These are phyloP conservation scores for Drosophila mojavensis DNA, from an alignment of 1,140 invertebrate genomes.

Conservation along the genomic window DNA sequence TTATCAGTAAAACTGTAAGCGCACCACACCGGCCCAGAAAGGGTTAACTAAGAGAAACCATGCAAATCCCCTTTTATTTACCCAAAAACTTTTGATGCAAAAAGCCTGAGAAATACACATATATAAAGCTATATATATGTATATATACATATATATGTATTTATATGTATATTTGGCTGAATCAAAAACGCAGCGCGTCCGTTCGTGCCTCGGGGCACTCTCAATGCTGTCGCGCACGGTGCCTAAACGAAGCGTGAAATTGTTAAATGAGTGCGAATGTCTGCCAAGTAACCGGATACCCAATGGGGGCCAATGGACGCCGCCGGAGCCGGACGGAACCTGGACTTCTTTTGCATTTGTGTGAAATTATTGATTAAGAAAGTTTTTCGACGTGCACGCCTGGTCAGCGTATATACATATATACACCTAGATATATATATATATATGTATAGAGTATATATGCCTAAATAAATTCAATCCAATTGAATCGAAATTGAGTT, in stretches of 20 bases:
- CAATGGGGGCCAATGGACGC: neutral
- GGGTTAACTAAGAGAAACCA: slow-evolving; percentile 72
- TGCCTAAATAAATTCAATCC: slow-evolving; percentile 49
- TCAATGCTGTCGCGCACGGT: slow-evolving; percentile 57
- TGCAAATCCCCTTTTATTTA: slow-evolving; percentile 70
- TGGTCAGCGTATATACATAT: slow-evolving; percentile 1
- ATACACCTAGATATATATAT: neutral
- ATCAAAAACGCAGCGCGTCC: slow-evolving; percentile 43
- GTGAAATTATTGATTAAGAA: slow-evolving; percentile 78
- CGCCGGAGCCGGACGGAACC: neutral
- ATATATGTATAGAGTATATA: slow-evolving; percentile 6
- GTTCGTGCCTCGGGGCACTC: slow-evolving; percentile 9
- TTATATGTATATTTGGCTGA: slow-evolving; percentile 17
- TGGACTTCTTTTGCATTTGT: slow-evolving; percentile 32
- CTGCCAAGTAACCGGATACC: slow-evolving; percentile 16
- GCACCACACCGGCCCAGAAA: slow-evolving; percentile 48
- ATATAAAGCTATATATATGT: slow-evolving; percentile 8
- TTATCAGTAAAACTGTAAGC: slow-evolving; percentile 40
- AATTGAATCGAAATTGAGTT: slow-evolving; percentile 21
- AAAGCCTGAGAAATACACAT: slow-evolving; percentile 11
- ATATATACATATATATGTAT: slow-evolving; percentile 31
- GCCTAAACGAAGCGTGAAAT: slow-evolving; percentile 81
- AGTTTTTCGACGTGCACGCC: slow-evolving; percentile 58
- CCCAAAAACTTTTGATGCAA: slow-evolving; percentile 45
- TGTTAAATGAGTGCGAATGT: slow-evolving; percentile 82